These are phyloP conservation scores for Arctopsyche grandis DNA, from an alignment of 1,140 invertebrate genomes.

Conservation along the genomic window DNA sequence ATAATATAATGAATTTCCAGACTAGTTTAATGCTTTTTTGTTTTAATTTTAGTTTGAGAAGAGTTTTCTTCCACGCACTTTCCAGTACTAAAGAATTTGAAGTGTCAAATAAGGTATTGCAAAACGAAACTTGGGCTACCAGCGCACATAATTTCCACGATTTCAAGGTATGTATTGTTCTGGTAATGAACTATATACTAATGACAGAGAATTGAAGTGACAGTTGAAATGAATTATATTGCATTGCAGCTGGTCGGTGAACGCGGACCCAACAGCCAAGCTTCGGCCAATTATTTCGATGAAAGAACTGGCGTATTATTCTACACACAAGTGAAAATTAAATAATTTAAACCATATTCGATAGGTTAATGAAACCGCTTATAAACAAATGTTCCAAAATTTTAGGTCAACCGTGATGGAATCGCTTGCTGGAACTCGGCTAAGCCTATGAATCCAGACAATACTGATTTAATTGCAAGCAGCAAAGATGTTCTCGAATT, in stretches of 20 bases:
- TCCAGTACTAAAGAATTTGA: constrained; percentile 79
- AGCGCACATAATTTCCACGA: constrained; percentile 72
- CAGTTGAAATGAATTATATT: neutral
- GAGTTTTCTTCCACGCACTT: constrained; percentile 81
- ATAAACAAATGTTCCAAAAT: neutral
- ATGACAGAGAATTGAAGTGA: neutral
- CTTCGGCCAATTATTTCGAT: constrained; percentile 78
- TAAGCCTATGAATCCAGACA: constrained; percentile 71
- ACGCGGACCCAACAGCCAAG: constrained; percentile 75
- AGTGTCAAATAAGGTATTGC: constrained; percentile 74
- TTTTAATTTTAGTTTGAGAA: constrained; percentile 67
- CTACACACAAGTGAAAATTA: constrained; percentile 72
- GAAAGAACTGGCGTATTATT: constrained; percentile 76
- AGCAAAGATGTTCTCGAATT: constrained; percentile 74
- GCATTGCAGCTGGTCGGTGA: constrained; percentile 64
- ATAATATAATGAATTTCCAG: neutral
- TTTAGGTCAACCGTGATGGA: constrained; percentile 69
- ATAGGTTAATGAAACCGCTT: neutral
- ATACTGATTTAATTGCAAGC: constrained; percentile 72
- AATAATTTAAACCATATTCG: neutral
- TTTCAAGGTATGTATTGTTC: constrained; percentile 69
- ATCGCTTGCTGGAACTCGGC: constrained; percentile 78
- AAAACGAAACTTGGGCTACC: constrained; percentile 72
- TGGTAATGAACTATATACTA: neutral
- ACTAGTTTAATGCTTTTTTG: constrained; percentile 4